A percentile compares a stretch with the other conserved stretches of the same genome.
Evolutionary conservation across 2,888 invertebrate genomes (phyloP).

Genomic region (Orthosia incerta): DNA sequence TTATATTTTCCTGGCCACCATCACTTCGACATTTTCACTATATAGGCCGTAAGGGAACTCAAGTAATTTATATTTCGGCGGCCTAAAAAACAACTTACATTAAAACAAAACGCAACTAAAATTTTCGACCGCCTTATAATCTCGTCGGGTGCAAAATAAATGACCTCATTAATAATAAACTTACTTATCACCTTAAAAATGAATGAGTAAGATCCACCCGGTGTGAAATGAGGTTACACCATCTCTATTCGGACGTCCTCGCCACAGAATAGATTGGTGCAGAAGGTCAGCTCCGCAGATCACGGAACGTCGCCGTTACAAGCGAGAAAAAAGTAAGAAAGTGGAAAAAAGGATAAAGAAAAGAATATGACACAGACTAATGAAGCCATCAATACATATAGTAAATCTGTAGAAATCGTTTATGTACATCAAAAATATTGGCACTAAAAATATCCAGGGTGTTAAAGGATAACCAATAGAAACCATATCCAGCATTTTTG

Average conservation of each 20-base stretch:
- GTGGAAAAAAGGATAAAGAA: no score
- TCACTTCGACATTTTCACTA: not conserved
- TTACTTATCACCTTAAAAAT: slow-evolving; percentile 67
- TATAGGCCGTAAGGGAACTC: not conserved
- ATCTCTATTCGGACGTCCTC: slow-evolving; percentile 68
- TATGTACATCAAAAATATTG: no score
- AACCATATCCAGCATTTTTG: no score
- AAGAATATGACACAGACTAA: no score
- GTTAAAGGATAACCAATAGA: no score
- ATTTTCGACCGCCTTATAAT: slow-evolving; percentile 37
- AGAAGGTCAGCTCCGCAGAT: slow-evolving; percentile 1
- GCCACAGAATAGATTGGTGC: slow-evolving; percentile 35
- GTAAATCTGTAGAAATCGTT: no score
- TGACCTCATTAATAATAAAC: slow-evolving; percentile 68
- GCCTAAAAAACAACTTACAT: slow-evolving; percentile 27
- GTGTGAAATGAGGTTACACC: slow-evolving; percentile 70
- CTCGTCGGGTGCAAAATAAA: slow-evolving; percentile 56
- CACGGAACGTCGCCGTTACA: not conserved
- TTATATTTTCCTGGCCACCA: no score
- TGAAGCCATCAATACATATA: no score
- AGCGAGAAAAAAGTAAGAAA: no score
- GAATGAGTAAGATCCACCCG: slow-evolving; percentile 65
- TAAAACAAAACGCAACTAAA: slow-evolving; percentile 47
- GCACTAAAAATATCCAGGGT: no score
- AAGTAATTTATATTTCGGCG: slow-evolving; percentile 10